Evolutionary conservation across 2,113 vertebrate genomes (phyloP), one percentile per base, ranked within the genome.

Genomic region (Maylandia zebra): DNA sequence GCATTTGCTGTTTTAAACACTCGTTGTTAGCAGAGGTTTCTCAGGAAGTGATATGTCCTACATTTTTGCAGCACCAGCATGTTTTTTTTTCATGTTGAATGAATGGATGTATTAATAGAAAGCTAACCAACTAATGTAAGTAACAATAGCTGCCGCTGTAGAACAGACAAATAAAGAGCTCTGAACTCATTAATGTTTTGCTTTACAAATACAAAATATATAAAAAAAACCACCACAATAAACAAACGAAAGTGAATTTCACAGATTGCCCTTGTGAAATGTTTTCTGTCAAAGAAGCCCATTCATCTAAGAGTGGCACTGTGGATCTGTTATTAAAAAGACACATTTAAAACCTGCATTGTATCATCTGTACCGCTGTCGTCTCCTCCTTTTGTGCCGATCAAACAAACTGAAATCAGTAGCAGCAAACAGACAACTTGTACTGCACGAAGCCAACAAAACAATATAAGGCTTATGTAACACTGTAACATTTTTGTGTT

Each of bases 71-170:
- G 53, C 81, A 41, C 22, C 10, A 1, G 81, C 32, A 50, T 74
- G 6, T 19, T 66, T 50, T 50, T 79, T 92, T n/a, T n/a, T 92
- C 80, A 91, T 89, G 83, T 83, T 27, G 53, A 84, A 89, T 93
- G 76, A 90, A 89, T 74, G 57, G 88, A 85, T 82, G 36, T 91
- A 94, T 94, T 91, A 90, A 91, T 91, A 91, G 93, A 88, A 59
- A 83, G 50, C 4, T 34, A 8, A 83, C 56, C 59, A 12, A 24
- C 16, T 43, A 59, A 83, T 78, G 59, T 76, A 10, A 45, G 36
- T 52, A 69, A 81, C 53, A 48, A 86, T 64, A 74, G 57, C 43
- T n/a, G 1, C 9, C 2, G 2, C 16, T 80, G 53, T 48, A 82
- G 85, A 85, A 38, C 17, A 59, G 34, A 69, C 56, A n/a, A 41